A percentile compares a stretch with the other conserved stretches of the same genome.
Conservation (phyloP, 2,113 vertebrate species). For the Otis tarda region DNA sequence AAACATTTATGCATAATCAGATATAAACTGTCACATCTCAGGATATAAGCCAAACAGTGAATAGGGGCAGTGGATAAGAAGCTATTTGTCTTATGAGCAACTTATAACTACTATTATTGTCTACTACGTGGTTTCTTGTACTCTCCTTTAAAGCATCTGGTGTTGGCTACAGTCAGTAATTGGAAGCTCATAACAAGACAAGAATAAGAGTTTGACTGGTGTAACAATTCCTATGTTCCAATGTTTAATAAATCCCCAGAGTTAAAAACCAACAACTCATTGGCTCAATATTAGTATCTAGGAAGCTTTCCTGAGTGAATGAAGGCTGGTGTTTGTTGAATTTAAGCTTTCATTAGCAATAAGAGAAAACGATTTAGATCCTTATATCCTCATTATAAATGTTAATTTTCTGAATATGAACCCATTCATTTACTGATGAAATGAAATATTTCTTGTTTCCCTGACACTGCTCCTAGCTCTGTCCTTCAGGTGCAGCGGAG, state of each 20-base stretch:
- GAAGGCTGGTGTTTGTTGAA: not conserved
- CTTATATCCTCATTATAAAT: not conserved
- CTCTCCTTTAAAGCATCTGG: not conserved
- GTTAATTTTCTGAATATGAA: not conserved
- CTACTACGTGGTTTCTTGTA: not conserved
- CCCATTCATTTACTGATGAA: not conserved
- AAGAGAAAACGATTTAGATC: not conserved
- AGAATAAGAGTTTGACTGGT: not conserved
- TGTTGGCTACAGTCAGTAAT: not conserved
- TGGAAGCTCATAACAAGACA: not conserved
- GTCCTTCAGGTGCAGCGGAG: not conserved
- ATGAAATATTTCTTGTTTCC: not conserved
- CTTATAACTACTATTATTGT: not conserved
- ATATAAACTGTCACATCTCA: not conserved
- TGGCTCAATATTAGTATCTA: not conserved
- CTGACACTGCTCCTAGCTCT: not conserved
- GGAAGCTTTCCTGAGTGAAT: not conserved
- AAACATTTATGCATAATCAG: not conserved
- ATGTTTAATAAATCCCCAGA: not conserved
- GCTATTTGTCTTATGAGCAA: not conserved
- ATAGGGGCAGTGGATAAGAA: not conserved
- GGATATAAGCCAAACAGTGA: not conserved
- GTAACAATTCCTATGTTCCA: not conserved
- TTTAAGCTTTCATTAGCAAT: not conserved
- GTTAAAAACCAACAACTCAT: not conserved